Conservation (phyloP, 2,797 vertebrate genomes). For the Microchirus variegatus region DNA sequence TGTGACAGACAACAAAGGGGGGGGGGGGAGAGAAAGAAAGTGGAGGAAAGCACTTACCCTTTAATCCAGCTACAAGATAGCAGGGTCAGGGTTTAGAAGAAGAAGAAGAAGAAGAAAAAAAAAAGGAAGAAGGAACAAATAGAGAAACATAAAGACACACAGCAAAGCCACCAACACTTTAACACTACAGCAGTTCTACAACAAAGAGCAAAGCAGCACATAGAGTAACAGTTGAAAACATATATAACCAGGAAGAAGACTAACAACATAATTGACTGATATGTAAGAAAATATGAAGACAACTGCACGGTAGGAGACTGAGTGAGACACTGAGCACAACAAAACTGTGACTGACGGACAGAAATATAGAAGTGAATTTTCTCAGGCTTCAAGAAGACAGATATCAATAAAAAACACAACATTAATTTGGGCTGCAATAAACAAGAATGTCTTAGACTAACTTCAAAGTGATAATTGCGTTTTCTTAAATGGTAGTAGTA, state of each 20-base stretch:
- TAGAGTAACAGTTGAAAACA: slow-evolving; percentile 22
- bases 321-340: slow-evolving; percentile 11
- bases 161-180: slow-evolving; percentile 58
- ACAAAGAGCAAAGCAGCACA: slow-evolving; percentile 50
- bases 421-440: neutral
- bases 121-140: slow-evolving; percentile 83
- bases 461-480: neutral
- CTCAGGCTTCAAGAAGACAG: neutral
- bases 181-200: slow-evolving; percentile 39
- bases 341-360: slow-evolving; percentile 7
- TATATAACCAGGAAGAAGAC: slow-evolving; percentile 5
- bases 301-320: neutral
- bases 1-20: slow-evolving; percentile 36
- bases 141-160: slow-evolving; percentile 70
- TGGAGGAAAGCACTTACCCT: slow-evolving; percentile 86
- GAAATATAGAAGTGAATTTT: neutral
- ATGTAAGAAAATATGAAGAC: slow-evolving; percentile 7
- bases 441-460: neutral
- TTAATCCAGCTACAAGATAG: slow-evolving; percentile 95
- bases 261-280: neutral
- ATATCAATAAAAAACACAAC: neutral
- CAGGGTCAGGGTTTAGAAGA: slow-evolving; percentile 80
- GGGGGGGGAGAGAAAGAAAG: slow-evolving; percentile 78
- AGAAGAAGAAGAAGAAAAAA: slow-evolving; percentile 72
- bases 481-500: no score